phyloP scores from a whole-genome alignment of 2,113 vertebrate species.

The Kryptolebias marmoratus region DNA sequence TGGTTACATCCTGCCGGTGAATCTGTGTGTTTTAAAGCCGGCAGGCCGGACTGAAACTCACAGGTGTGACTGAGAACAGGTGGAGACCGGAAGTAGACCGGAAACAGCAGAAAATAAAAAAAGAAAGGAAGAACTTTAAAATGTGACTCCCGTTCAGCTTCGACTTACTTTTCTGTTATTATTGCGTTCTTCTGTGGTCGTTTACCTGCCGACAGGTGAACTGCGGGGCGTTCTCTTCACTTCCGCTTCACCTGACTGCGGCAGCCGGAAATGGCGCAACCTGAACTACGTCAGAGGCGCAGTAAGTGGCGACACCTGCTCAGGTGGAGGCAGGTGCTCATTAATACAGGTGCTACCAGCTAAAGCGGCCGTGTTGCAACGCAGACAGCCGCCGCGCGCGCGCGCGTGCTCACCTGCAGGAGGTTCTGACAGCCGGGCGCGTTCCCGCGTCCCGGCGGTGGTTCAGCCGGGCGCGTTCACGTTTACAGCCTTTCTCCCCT shows the following conservation, averaged over 20 bases:
- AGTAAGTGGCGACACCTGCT: background rate
- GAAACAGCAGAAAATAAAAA: background rate
- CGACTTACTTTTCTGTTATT: constrained; percentile 30
- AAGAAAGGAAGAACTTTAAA: background rate
- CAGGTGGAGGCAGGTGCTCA: background rate
- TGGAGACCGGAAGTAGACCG: background rate
- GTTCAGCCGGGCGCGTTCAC: background rate
- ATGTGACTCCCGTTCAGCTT: background rate
- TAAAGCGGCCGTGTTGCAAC: no score
- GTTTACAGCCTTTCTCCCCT: background rate
- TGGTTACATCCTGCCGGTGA: background rate
- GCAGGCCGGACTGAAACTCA: background rate
- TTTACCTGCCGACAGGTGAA: constrained; percentile 39
- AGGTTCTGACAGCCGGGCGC: constrained; percentile 3
- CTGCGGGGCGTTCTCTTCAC: background rate
- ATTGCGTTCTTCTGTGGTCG: background rate
- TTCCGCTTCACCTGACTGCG: constrained; percentile 45
- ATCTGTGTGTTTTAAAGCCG: background rate
- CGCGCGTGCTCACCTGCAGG: no score
- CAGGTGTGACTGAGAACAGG: background rate
- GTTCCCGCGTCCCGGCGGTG: background rate
- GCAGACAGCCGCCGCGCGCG: background rate
- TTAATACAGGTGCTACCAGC: background rate
- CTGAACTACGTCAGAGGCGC: background rate
- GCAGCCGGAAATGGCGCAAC: constrained; percentile 8